phyloP scores from a whole-genome alignment of 2,888 invertebrate genomes.

The Oxystoma pomonae region DNA sequence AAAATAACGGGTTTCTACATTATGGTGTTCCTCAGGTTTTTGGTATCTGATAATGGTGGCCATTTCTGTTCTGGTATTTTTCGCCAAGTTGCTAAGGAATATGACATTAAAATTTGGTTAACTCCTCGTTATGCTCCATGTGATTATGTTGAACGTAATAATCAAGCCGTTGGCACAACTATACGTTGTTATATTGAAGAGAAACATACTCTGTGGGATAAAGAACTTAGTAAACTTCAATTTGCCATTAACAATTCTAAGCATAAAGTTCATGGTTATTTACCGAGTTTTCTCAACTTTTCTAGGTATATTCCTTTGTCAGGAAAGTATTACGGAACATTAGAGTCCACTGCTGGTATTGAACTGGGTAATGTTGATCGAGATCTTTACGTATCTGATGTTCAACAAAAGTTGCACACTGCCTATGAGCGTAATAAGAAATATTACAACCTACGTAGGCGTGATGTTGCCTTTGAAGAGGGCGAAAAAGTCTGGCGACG shows the following conservation, averaged over 20 bases:
- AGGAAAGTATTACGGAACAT: no score
- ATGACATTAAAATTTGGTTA: slow-evolving; percentile 8
- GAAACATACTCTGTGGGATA: slow-evolving; percentile 23
- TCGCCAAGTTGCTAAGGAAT: slow-evolving; percentile 10
- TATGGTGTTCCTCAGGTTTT: slow-evolving; percentile 10
- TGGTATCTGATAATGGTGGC: slow-evolving; percentile 14
- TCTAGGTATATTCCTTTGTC: no score
- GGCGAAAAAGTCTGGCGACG: slow-evolving; percentile 11
- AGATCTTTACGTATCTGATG: no score
- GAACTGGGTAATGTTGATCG: no score
- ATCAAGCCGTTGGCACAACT: neutral
- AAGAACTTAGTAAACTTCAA: no score
- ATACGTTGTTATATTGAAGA: neutral
- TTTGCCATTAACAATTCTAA: no score
- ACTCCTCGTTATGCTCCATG: slow-evolving; percentile 31
- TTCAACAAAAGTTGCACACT: no score
- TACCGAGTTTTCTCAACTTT: no score
- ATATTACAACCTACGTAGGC: no score
- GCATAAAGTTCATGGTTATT: no score
- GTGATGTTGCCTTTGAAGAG: slow-evolving; percentile 1
- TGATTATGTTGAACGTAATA: slow-evolving; percentile 27
- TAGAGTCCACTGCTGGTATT: no score
- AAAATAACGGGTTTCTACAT: slow-evolving; percentile 17
- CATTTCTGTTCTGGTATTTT: slow-evolving; percentile 14
- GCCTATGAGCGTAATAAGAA: no score